Base-by-base conservation (phyloP, 2,888 invertebrate genomes). In the Craniophora ligustri region DNA sequence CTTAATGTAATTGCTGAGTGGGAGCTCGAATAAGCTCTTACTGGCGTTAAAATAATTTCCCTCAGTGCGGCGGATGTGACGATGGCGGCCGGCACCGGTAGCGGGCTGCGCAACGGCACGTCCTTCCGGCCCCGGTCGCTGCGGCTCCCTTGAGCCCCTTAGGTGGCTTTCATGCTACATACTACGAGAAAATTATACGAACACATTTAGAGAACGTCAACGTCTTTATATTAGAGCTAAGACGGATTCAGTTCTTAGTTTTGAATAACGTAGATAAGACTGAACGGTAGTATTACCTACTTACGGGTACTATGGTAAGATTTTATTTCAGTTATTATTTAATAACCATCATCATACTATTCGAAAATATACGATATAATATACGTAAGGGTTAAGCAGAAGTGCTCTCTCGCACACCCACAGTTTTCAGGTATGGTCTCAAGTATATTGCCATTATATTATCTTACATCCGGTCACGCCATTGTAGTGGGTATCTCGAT, bases 21-120 rank as follows among this genome's bases (percentile, higher is more conserved):
- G 72, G 56, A 67, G 60, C 58, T 69, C 41, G 65, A 75, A 68
- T 76, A 72, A 78, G 76, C 76, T 79, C 72, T 74, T 74, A 71
- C 75, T 81, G 72, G 79, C 84, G 78, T 81, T 85, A 83, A 82
- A 86, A 84, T 85, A 83, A 85, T 83, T 84, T 77, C 77, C 77
- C 75, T 75, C 70, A 72, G 74, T 76, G 71, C 68, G 76, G 75
- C 80, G 85, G 86, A 86, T 75, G 82, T 75, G 81, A 82, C 78
- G 82, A 79, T 64, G 81, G 68, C 75, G 80, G 70, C 67, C 72
- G 79, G 72, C 71, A 68, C 75, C 78, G 85, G 84, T 76, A 79
- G 81, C 75, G 81, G 75, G 79, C 77, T 72, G 79, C 77, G 82
- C 79, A 75, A 76, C 72, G 79, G 77, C 78, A 80, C 85, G 79